Evolutionary conservation across 1,140 invertebrate species (phyloP).

Genomic region (Frieseomelitta varia): DNA sequence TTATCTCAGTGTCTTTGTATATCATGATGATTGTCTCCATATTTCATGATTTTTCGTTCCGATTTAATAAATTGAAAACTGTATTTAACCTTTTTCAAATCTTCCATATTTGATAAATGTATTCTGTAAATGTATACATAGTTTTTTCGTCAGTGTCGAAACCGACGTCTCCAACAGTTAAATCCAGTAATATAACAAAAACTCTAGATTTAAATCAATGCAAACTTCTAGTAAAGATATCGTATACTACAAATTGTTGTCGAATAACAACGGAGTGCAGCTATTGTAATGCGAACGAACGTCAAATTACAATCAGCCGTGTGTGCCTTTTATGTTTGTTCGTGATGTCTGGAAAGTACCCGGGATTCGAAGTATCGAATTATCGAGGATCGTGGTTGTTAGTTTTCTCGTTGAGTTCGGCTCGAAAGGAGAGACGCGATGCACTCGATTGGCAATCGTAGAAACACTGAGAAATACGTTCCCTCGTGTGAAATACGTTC

Average conservation of each 20-base stretch:
- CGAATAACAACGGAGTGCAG: not conserved
- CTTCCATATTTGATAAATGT: too few species aligned
- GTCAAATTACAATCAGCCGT: not conserved
- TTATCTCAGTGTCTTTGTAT: too few species aligned
- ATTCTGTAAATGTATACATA: too few species aligned
- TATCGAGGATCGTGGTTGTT: not conserved
- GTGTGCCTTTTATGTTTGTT: not conserved
- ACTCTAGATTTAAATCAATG: not conserved
- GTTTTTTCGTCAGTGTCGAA: too few species aligned
- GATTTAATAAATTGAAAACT: too few species aligned
- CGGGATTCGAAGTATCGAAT: not conserved
- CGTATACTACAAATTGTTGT: not conserved
- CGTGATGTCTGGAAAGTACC: not conserved
- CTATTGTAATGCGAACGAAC: not conserved
- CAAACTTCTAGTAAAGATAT: not conserved
- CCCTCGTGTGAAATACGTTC: constrained; percentile 15
- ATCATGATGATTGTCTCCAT: too few species aligned
- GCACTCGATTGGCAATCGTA: constrained; percentile 4
- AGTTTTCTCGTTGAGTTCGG: not conserved
- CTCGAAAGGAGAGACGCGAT: too few species aligned
- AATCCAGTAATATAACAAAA: not conserved
- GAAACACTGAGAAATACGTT: not conserved
- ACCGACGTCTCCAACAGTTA: too few species aligned
- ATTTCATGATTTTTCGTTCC: too few species aligned
- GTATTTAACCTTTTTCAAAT: too few species aligned